Evolutionary conservation across 2,888 invertebrate species (phyloP), one percentile per base, ranked within the genome.

Genomic region (Bhutanitis thaidina): DNA sequence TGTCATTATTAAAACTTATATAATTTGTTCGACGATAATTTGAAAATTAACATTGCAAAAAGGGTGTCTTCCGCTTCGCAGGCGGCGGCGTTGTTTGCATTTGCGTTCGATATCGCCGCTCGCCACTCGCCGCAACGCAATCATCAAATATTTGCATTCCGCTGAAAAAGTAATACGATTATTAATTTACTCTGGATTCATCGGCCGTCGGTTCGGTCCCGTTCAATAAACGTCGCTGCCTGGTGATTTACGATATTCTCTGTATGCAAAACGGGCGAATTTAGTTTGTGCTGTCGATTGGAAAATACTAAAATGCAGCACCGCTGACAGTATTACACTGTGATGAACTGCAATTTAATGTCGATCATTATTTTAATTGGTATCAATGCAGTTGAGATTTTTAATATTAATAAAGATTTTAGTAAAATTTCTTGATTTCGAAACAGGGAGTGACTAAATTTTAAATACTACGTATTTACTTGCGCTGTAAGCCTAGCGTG

Each of bases 101-200:
- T 45, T 15, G 29, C 10, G 41, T n/a, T 59, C 74, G 63, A 68
- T 78, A 78, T 77, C 75, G 63, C 63, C 62, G 41, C 50, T 54
- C 71, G 59, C 55, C 80, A 77, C 72, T 71, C 77, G 73, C 83
- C 79, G 58, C 85, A 79, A 70, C 69, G 77, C 82, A 84, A 83
- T 82, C 86, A 80, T 81, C 82, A 85, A 86, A 87, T 85, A 87
- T 88, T 87, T 89, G 83, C 85, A 85, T 86, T 76, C 78, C 74
- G 64, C 69, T 80, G 83, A 83, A 88, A 87, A 86, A 88, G 82
- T 89, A 88, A 89, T 86, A 77, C 80, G 77, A 85, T 89, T 89
- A 87, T 86, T 87, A 87, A 89, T 89, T 87, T 86, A 74, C 77
- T 69, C 73, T 61, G 83, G 73, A 82, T 88, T 87, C 86, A 85